These are phyloP conservation scores for Chionis minor DNA, from an alignment of 2,113 vertebrate species.

Conservation along the genomic window DNA sequence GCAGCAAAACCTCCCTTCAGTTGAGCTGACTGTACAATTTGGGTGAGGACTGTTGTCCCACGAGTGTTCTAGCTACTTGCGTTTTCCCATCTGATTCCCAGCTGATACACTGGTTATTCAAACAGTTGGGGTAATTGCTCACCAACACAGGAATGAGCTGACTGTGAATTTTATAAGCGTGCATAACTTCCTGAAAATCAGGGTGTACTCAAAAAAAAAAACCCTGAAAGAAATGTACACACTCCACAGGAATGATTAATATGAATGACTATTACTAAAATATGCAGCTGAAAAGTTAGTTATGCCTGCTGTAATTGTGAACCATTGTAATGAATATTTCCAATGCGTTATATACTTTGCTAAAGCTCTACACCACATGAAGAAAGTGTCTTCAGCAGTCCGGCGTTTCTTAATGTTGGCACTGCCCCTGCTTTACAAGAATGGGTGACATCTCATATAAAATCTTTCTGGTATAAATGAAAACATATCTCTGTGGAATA, in stretches of 20 bases:
- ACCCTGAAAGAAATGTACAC: neutral
- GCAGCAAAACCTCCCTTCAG: neutral
- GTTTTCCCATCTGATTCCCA: neutral
- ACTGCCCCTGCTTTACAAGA: neutral
- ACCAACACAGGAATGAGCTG: neutral
- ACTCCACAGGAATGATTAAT: neutral
- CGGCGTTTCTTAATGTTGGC: neutral
- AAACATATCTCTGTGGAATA: neutral
- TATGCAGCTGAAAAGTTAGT: neutral
- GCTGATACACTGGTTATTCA: neutral
- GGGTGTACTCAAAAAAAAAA: neutral
- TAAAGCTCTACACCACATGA: neutral
- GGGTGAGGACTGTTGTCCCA: neutral
- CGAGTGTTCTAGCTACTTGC: neutral
- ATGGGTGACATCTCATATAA: too few species aligned
- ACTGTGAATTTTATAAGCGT: neutral
- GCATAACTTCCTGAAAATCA: neutral
- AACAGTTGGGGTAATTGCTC: neutral
- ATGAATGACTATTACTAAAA: neutral
- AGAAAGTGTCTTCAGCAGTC: neutral
- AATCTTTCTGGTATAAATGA: neutral
- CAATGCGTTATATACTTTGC: fast-evolving
- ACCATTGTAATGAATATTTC: neutral
- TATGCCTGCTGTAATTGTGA: neutral
- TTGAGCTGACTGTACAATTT: neutral